Evolutionary conservation across 92 coral and sea anemone genomes (phyloP).

Genomic region (Epizoanthus stellaris): DNA sequence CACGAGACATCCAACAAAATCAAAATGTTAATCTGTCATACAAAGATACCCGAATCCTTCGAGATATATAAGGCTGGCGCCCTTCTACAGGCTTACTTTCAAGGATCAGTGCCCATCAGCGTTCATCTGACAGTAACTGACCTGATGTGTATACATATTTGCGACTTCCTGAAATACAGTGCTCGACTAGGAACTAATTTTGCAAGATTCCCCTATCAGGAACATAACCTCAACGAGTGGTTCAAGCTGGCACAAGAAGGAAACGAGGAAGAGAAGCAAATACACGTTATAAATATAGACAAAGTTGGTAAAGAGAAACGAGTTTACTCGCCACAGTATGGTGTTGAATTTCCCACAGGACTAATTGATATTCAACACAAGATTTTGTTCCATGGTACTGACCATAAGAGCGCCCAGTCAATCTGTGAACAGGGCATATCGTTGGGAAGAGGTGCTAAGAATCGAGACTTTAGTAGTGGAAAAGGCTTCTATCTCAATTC

Average conservation of each 20-base stretch:
- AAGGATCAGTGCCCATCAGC: neutral
- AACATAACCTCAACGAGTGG: slow-evolving; percentile 34
- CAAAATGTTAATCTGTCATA: no score
- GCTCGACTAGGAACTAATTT: neutral
- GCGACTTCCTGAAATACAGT: neutral
- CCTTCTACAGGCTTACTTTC: no score
- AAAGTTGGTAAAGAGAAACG: neutral
- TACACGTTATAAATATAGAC: slow-evolving; percentile 33
- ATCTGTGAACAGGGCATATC: slow-evolving; percentile 37
- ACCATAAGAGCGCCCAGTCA: slow-evolving; percentile 39
- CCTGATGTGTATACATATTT: neutral
- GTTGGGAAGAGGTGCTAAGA: neutral
- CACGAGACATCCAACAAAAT: no score
- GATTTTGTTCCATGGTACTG: slow-evolving; percentile 55
- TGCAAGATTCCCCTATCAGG: slow-evolving; percentile 40
- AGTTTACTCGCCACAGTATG: slow-evolving; percentile 15
- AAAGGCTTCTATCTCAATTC: slow-evolving; percentile 47
- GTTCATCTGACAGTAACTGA: neutral
- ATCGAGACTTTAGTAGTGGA: slow-evolving; percentile 41
- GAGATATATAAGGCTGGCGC: no score
- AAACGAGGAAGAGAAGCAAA: neutral
- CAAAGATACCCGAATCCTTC: no score
- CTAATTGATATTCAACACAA: neutral
- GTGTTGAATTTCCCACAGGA: neutral
- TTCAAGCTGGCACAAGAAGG: slow-evolving; percentile 3